These are phyloP conservation scores for Spondyliosoma cantharus DNA, from an alignment of 2,797 vertebrate species.

Conservation along the genomic window DNA sequence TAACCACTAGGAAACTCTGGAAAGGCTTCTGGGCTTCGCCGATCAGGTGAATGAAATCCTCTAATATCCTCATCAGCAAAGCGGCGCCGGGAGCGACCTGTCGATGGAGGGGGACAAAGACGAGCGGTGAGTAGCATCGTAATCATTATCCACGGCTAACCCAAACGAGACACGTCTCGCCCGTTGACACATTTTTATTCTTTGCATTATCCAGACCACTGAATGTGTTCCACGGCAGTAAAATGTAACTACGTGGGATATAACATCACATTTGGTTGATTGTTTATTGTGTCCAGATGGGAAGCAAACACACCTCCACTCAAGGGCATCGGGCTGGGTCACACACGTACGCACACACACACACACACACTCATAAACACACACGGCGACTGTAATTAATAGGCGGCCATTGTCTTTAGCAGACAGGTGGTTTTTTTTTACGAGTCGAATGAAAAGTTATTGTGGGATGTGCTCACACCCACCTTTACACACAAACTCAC, in stretches of 20 bases:
- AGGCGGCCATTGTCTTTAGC: conserved; percentile 18
- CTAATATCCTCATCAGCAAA: conserved; percentile 94
- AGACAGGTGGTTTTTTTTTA: conserved; percentile 64
- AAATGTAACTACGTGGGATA: conserved; percentile 40
- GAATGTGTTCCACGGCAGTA: conserved; percentile 38
- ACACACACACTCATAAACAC: conserved; percentile 7
- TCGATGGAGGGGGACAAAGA: conserved; percentile 7
- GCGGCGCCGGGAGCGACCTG: conserved; percentile 95
- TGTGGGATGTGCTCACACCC: not conserved
- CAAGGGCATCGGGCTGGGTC: conserved; percentile 53
- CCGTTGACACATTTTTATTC: conserved; percentile 39
- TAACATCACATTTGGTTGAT: conserved; percentile 39
- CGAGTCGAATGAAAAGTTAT: conserved; percentile 40
- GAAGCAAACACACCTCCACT: conserved; percentile 54
- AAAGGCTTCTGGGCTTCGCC: conserved; percentile 96
- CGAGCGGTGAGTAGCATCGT: conserved; percentile 3
- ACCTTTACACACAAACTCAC: conserved; percentile 17
- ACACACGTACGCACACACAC: conserved; percentile 28
- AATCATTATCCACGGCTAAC: conserved; percentile 18
- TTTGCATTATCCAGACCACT: conserved; percentile 29
- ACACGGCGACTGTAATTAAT: conserved; percentile 16
- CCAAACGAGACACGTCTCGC: not conserved
- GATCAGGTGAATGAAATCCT: conserved; percentile 98
- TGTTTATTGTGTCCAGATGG: conserved; percentile 72
- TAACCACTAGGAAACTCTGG: conserved; percentile 96